phyloP scores from a whole-genome alignment of 1,140 invertebrate genomes.

The Drosophila yakuba region DNA sequence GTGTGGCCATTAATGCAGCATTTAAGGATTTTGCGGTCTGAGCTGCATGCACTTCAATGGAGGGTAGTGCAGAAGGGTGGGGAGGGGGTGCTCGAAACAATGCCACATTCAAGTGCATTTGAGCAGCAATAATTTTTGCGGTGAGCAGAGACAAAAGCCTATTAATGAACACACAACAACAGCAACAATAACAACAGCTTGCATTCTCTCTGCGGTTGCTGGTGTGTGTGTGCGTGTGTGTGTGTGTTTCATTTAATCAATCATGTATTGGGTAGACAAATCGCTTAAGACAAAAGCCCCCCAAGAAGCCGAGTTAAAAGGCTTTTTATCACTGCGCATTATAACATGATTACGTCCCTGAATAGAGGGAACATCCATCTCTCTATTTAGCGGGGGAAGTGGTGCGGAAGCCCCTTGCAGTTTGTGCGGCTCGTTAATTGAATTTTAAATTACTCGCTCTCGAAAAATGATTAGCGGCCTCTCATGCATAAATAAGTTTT shows the following conservation, averaged over 20 bases:
- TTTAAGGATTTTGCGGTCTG: conserved; percentile 76
- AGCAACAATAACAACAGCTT: conserved; percentile 32
- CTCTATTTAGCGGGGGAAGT: neutral
- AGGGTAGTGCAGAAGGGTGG: neutral
- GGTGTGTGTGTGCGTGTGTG: conserved; percentile 9
- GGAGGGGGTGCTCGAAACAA: conserved; percentile 35
- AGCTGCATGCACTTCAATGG: conserved; percentile 16
- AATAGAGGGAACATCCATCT: conserved; percentile 8
- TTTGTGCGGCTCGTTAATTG: conserved; percentile 68
- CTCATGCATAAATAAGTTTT: conserved; percentile 82
- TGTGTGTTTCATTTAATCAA: conserved; percentile 69
- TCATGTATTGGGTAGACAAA: conserved; percentile 68
- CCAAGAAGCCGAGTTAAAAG: conserved; percentile 36
- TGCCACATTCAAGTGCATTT: conserved; percentile 78
- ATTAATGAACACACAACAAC: conserved; percentile 70
- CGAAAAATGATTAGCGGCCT: conserved; percentile 66
- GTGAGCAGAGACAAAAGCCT: conserved; percentile 81
- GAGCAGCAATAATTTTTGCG: conserved; percentile 81
- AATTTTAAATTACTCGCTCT: conserved; percentile 77
- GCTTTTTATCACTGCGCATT: conserved; percentile 48
- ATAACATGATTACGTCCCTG: conserved; percentile 17
- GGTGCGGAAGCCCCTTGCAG: conserved; percentile 1
- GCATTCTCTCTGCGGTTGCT: conserved; percentile 49
- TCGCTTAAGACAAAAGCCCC: conserved; percentile 65
- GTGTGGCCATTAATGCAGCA: conserved; percentile 62